Percentiles rank a stretch among this genome's conserved stretches.
Evolutionary conservation across 2,888 invertebrate genomes (phyloP).

Genomic region (Luperina testacea): DNA sequence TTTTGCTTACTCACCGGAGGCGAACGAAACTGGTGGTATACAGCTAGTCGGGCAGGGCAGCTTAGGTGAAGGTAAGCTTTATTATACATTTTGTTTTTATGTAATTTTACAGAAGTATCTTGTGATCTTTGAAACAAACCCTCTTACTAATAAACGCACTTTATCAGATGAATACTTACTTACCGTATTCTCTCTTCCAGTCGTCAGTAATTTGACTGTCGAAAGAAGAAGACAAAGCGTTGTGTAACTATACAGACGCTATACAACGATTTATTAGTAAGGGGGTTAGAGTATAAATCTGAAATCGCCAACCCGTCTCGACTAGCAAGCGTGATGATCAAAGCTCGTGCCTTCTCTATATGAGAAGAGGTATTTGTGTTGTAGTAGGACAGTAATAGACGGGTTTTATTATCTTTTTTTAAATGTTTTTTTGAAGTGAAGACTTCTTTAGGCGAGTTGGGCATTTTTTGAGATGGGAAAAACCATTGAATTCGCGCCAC

Average conservation of each 20-base stretch:
- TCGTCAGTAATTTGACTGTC: too few species aligned
- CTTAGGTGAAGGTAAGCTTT: slow-evolving; percentile 86
- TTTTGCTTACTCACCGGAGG: slow-evolving; percentile 93
- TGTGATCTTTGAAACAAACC: too few species aligned
- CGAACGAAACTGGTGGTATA: slow-evolving; percentile 85
- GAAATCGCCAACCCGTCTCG: not conserved
- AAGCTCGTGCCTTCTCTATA: not conserved
- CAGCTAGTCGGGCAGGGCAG: slow-evolving; percentile 90
- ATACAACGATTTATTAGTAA: too few species aligned
- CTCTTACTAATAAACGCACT: too few species aligned
- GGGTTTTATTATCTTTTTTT: not conserved
- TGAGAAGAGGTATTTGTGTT: not conserved
- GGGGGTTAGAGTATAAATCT: not conserved
- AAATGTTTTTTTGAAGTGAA: too few species aligned
- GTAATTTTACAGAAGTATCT: not conserved
- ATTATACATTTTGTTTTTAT: not conserved
- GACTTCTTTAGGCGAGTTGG: too few species aligned
- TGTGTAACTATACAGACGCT: too few species aligned
- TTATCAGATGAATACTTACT: too few species aligned
- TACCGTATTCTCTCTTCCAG: too few species aligned
- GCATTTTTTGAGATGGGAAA: too few species aligned
- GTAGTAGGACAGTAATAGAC: not conserved
- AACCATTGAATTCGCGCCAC: too few species aligned
- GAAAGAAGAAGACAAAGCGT: too few species aligned
- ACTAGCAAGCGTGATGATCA: not conserved